phyloP scores from a whole-genome alignment of 2,888 invertebrate species.

The Hedya salicella region DNA sequence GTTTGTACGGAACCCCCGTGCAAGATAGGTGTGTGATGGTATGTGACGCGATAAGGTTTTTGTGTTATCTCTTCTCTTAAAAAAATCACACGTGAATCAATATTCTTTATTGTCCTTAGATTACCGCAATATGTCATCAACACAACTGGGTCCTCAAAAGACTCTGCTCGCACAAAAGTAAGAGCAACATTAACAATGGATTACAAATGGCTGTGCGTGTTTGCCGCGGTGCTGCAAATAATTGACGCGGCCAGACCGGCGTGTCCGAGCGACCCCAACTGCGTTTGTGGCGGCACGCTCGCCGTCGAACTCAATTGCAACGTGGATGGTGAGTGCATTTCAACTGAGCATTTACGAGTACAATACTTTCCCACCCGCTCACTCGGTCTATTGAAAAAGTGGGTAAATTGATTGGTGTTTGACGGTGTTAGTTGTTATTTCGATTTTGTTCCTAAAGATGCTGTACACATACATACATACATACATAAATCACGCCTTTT shows the following conservation, averaged over 20 bases:
- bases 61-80: too few species aligned
- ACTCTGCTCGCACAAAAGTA: conserved; percentile 42
- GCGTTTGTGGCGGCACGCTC: conserved; percentile 78
- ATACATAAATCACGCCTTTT: too few species aligned
- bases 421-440: not conserved
- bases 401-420: conserved; percentile 4
- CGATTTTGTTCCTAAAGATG: too few species aligned
- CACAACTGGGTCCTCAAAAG: not conserved
- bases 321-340: conserved; percentile 79
- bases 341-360: conserved; percentile 47
- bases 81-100: too few species aligned
- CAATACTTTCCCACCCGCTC: conserved; percentile 24
- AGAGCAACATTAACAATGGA: conserved; percentile 61
- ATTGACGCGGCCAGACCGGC: conserved; percentile 70
- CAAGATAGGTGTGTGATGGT: too few species aligned
- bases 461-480: too few species aligned
- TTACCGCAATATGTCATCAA: conserved; percentile 16
- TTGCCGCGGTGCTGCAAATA: conserved; percentile 69
- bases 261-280: conserved; percentile 80
- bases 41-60: too few species aligned
- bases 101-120: conserved; percentile 40
- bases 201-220: conserved; percentile 65
- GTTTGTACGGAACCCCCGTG: too few species aligned
- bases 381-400: conserved; percentile 1
- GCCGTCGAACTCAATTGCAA: conserved; percentile 79